Conservation (phyloP, 2,888 invertebrate genomes). For the Dynastes grantii region DNA sequence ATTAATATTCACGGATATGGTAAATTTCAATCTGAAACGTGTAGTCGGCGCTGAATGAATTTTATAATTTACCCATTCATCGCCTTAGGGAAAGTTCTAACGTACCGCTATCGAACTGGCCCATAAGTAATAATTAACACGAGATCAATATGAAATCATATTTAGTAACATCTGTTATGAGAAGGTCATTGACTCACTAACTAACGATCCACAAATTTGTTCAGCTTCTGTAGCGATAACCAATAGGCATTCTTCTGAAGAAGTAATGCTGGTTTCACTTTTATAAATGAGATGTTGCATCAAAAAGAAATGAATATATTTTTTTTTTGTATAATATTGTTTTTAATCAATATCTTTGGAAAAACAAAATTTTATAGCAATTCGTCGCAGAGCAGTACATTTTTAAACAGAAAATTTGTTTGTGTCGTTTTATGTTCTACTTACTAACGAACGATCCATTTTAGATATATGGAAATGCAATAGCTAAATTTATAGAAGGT, state of each 20-base stretch:
- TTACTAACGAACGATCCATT: no score
- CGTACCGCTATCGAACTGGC: conserved; percentile 47
- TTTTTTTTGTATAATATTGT: no score
- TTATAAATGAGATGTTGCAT: no score
- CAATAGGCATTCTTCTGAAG: not conserved
- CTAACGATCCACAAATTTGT: conserved; percentile 7
- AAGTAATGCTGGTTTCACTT: not conserved
- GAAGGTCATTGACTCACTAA: conserved; percentile 56
- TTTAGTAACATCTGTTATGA: conserved; percentile 55
- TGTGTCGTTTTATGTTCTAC: no score
- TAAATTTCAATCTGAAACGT: conserved; percentile 45
- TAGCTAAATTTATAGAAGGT: no score
- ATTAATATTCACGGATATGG: conserved; percentile 25
- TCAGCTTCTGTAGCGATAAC: conserved; percentile 10
- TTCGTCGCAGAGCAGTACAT: no score
- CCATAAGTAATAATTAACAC: conserved; percentile 55
- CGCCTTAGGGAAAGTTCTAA: conserved; percentile 38
- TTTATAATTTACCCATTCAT: conserved; percentile 48
- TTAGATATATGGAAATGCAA: no score
- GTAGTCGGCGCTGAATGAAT: conserved; percentile 37
- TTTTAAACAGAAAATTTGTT: no score
- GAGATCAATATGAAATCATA: conserved; percentile 55
- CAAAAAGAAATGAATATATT: no score
- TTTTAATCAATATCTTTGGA: no score
- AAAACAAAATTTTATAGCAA: no score